Evolutionary conservation across 2,888 invertebrate species (phyloP).

Genomic region (Lepetodrilus schrolli): DNA sequence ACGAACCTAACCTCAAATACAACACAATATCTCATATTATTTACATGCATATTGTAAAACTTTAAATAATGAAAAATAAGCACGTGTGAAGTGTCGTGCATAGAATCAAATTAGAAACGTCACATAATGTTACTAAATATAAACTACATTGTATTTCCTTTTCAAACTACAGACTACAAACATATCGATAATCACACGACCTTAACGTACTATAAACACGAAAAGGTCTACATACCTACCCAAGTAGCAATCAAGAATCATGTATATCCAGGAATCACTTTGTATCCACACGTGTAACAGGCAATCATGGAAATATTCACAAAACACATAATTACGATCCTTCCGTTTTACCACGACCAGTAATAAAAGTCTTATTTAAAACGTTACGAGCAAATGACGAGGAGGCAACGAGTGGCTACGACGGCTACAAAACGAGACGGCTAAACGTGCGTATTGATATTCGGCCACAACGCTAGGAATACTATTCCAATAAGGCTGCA

Average conservation of each 20-base stretch:
- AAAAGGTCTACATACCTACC: not conserved
- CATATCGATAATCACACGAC: not conserved
- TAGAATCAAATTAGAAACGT: too few species aligned
- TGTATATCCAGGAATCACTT: not conserved
- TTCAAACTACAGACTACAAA: not conserved
- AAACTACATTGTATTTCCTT: not conserved
- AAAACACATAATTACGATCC: not conserved
- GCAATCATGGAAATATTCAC: not conserved
- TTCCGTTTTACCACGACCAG: not conserved
- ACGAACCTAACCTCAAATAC: too few species aligned
- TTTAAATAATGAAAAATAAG: too few species aligned
- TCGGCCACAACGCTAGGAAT: not conserved
- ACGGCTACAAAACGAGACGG: not conserved
- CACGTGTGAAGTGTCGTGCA: too few species aligned
- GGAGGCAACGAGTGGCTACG: not conserved
- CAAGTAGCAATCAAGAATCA: not conserved
- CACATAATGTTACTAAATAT: not conserved
- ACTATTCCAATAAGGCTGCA: constrained; percentile 17
- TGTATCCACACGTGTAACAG: not conserved
- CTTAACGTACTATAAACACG: not conserved
- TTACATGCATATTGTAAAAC: too few species aligned
- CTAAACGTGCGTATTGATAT: not conserved
- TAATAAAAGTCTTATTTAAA: not conserved
- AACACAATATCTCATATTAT: too few species aligned
- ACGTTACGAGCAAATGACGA: not conserved